phyloP scores from a whole-genome alignment of 2,888 invertebrate genomes.

The Artemia sinica region DNA sequence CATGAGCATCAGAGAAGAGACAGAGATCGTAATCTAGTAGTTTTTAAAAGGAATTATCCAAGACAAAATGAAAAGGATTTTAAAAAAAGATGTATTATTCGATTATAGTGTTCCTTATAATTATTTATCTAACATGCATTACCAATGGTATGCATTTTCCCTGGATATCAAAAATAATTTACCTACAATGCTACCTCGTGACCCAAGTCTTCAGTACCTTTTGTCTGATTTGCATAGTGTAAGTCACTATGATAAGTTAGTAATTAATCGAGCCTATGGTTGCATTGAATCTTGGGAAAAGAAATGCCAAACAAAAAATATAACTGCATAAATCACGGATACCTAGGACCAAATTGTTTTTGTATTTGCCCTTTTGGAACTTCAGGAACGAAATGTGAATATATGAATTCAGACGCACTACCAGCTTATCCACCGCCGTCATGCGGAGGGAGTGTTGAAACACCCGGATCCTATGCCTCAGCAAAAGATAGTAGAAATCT shows the following conservation, averaged over 20 bases:
- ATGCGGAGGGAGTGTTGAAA: neutral
- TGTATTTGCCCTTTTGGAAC: conserved; percentile 1
- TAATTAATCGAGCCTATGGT: conserved; percentile 6
- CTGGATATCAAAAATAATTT: neutral
- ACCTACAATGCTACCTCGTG: conserved; percentile 8
- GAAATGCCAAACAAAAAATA: neutral
- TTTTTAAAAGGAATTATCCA: neutral
- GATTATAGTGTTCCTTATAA: neutral
- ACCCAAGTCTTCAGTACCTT: conserved; percentile 7
- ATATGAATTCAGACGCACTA: neutral
- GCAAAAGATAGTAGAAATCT: neutral
- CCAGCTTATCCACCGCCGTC: neutral
- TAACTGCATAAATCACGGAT: neutral
- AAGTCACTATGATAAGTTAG: neutral
- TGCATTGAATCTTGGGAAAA: conserved; percentile 8
- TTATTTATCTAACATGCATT: neutral
- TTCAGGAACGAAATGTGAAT: neutral
- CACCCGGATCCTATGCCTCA: neutral
- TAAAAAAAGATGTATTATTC: neutral
- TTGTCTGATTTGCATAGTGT: neutral
- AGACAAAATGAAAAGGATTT: neutral
- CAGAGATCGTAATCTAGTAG: neutral
- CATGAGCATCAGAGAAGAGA: conserved; percentile 3
- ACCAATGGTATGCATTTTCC: neutral
- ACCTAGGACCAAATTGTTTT: neutral